These are phyloP conservation scores for Ryuthela nishihirai DNA, from an alignment of 2,888 invertebrate genomes.

Conservation along the genomic window DNA sequence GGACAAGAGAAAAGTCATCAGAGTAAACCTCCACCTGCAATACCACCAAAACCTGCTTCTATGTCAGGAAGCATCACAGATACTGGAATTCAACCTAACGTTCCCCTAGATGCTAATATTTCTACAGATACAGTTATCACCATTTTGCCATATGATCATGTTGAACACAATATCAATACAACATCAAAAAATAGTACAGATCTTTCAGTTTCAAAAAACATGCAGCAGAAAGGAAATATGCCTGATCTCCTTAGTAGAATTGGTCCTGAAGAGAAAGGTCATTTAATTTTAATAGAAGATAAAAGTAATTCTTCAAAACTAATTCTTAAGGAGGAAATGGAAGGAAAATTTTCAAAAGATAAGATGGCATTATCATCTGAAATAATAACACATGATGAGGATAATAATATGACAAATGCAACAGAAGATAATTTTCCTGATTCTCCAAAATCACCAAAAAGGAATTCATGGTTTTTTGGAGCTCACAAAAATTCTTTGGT, in stretches of 20 bases:
- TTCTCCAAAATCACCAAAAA: conserved; percentile 24
- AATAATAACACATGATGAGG: conserved; percentile 13
- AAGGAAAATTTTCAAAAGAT: conserved; percentile 26
- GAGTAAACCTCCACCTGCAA: too few species aligned
- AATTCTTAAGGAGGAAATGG: conserved; percentile 14
- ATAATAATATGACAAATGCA: background rate
- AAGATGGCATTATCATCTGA: too few species aligned
- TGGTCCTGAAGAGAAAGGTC: conserved; percentile 15
- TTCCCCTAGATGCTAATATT: too few species aligned
- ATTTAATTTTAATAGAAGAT: conserved; percentile 15
- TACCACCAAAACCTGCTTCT: conserved; percentile 20
- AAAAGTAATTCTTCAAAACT: background rate
- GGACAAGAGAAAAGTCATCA: too few species aligned
- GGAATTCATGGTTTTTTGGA: conserved; percentile 34
- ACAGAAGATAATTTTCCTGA: conserved; percentile 10
- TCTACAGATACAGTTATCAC: too few species aligned
- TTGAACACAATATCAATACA: too few species aligned
- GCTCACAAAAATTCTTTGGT: conserved; percentile 30
- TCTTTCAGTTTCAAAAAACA: conserved; percentile 25
- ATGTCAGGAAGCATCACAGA: too few species aligned
- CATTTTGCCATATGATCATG: too few species aligned
- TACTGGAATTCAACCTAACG: too few species aligned
- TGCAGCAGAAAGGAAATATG: conserved; percentile 20
- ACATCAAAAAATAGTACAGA: too few species aligned
- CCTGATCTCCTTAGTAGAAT: conserved; percentile 28